phyloP scores from a whole-genome alignment of 2,797 vertebrate species.

The Spea hammondii region DNA sequence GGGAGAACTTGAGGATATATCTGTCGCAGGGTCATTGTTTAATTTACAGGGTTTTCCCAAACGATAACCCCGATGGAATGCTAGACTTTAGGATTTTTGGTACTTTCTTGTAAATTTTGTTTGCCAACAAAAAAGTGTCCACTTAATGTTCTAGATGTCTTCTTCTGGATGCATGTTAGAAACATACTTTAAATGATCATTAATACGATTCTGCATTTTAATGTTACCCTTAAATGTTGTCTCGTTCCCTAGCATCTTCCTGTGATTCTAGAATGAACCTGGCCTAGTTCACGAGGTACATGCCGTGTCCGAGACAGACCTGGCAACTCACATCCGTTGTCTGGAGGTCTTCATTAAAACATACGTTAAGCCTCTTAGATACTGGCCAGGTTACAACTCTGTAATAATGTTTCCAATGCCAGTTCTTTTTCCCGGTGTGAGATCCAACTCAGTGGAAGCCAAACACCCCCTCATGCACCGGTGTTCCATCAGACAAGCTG shows the following conservation, averaged over 20 bases:
- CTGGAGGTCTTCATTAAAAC: slow-evolving; percentile 53
- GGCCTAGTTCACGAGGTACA: slow-evolving; percentile 34
- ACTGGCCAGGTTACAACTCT: slow-evolving; percentile 51
- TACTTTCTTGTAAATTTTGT: too few relatives aligned
- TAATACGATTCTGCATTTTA: not conserved
- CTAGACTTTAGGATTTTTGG: too few relatives aligned
- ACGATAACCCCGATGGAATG: too few relatives aligned
- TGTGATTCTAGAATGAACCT: slow-evolving; percentile 38
- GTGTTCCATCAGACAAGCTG: slow-evolving; percentile 50
- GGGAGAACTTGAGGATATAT: not conserved
- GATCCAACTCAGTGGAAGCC: slow-evolving; percentile 43
- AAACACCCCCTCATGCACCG: slow-evolving; percentile 46
- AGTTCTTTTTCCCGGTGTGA: slow-evolving; percentile 43
- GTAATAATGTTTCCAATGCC: slow-evolving; percentile 51
- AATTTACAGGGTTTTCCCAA: too few relatives aligned
- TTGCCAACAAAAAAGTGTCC: too few relatives aligned
- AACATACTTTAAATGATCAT: too few relatives aligned
- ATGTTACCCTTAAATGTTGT: slow-evolving; percentile 18
- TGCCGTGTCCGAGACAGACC: slow-evolving; percentile 20
- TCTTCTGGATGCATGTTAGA: too few relatives aligned
- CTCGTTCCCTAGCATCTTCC: not conserved
- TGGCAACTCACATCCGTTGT: slow-evolving; percentile 37
- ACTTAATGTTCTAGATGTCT: too few relatives aligned
- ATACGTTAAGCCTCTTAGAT: slow-evolving; percentile 52
- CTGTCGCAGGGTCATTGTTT: too few relatives aligned